Conservation (phyloP, 1,140 invertebrate species). For the Lepidotrigona ventralis region DNA sequence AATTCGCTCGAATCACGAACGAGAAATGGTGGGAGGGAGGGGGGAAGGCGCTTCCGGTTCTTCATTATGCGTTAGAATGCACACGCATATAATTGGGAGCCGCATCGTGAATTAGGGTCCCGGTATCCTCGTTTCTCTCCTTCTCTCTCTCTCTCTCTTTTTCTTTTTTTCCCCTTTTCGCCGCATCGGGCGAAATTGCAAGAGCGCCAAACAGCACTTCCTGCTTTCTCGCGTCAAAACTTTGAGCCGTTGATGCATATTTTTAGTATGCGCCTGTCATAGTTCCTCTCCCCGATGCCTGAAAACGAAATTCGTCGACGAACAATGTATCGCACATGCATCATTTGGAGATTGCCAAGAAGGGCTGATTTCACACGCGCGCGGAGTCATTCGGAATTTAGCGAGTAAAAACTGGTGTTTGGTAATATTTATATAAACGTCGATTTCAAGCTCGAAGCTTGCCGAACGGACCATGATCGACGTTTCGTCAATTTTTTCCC, state of each 20-base stretch:
- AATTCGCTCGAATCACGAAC: slow-evolving; percentile 65
- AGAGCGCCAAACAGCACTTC: slow-evolving; percentile 41
- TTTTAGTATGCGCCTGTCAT: slow-evolving; percentile 6
- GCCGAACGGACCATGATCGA: too few species aligned
- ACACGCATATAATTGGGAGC: slow-evolving; percentile 66
- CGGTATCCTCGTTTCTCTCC: not conserved
- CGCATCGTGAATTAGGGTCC: slow-evolving; percentile 60
- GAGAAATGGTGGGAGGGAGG: not conserved
- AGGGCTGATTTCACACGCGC: too few species aligned
- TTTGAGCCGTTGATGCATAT: not conserved
- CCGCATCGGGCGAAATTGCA: slow-evolving; percentile 13
- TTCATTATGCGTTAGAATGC: slow-evolving; percentile 71
- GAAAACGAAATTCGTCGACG: not conserved
- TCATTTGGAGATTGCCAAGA: too few species aligned
- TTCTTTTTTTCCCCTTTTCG: not conserved
- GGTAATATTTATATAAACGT: too few species aligned
- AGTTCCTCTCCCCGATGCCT: not conserved
- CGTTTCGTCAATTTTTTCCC: too few species aligned
- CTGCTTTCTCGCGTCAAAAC: slow-evolving; percentile 51
- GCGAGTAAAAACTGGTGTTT: too few species aligned
- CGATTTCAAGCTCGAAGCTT: too few species aligned
- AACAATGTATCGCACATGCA: not conserved
- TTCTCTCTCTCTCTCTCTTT: not conserved
- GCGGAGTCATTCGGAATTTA: too few species aligned
- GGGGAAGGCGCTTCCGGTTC: slow-evolving; percentile 67